Base-by-base conservation (phyloP, 2,888 invertebrate genomes). In the Bursaphelenchus okinawaensis region DNA sequence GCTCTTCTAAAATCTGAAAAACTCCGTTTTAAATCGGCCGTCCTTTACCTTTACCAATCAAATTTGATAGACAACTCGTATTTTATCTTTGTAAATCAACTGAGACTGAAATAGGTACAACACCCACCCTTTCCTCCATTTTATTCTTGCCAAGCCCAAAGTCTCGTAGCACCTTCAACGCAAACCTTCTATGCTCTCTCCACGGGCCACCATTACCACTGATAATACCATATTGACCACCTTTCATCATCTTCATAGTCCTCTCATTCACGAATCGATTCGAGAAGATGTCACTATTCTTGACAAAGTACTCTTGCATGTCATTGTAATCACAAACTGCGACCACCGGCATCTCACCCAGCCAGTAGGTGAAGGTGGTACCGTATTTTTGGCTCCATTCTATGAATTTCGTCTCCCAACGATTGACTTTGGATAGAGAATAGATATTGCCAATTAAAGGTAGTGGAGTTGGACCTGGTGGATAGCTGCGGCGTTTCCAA, bases 321-420 rank as follows among this genome's bases (percentile, higher is more conserved):
- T n/a, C n/a, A n/a, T n/a, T 50, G 52, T 68, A 71, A 20, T 70
- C 70, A 3, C 63, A 63, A 12, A 71, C 27, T 19, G 71, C 62
- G 0, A 71, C 68, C 29, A 67, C 63, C n/a, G 71, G 70, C 29
- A 12, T 26, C 24, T 61, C 61, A 9, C 65, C 65, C 6, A 63
- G 57, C 7, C 7, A 29, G 57, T 69, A 72, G 1, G 71, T 71
- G 59, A 64, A 71, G 4, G 71, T 63, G 8, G 68, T 62, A 4
- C 71, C 71, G 52, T 55, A 72, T 28, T 71, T 58, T 2, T 71
- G 55, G 19, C 62, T 62, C 71, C 71, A 70, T 64, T 71, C 60
- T 16, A 67, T 52, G 22, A 70, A 70, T 24, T 59, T 67, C 0
- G 67, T 67, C 12, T 71, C 40, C 40, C 40, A 40, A 16, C 40